Evolutionary conservation across 2,113 vertebrate species (phyloP).

Genomic region (Vombatus ursinus): DNA sequence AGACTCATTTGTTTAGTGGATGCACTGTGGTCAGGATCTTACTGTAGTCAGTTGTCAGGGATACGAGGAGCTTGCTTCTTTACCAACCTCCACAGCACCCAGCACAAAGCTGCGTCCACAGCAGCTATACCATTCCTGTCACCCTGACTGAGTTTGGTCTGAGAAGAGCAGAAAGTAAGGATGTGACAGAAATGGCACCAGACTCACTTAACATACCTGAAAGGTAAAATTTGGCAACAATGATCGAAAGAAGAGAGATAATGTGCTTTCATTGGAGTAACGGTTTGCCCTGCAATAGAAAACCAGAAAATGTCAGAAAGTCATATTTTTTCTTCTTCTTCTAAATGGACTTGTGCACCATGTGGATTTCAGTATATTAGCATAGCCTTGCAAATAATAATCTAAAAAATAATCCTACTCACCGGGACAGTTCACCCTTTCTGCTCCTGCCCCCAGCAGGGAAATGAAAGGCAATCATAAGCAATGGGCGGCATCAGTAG

Average conservation of each 20-base stretch:
- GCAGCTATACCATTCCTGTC: neutral
- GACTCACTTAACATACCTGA: slow-evolving; percentile 86
- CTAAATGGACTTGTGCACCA: neutral
- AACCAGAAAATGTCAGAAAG: neutral
- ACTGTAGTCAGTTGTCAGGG: neutral
- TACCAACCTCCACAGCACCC: neutral
- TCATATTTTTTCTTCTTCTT: neutral
- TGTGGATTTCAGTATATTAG: neutral
- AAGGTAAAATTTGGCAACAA: slow-evolving; percentile 94
- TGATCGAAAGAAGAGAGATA: slow-evolving; percentile 97
- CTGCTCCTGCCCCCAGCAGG: neutral
- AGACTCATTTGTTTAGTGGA: neutral
- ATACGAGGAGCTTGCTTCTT: neutral
- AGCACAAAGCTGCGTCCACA: neutral
- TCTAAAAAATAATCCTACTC: neutral
- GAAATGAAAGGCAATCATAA: neutral
- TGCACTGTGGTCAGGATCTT: neutral
- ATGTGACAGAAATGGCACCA: neutral
- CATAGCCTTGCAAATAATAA: neutral
- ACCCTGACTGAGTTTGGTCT: neutral
- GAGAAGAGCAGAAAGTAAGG: neutral
- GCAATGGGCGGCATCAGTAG: neutral
- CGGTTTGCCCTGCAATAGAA: slow-evolving; percentile 76
- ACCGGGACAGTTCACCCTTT: neutral
- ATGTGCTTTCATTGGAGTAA: slow-evolving; percentile 89